Conservation (phyloP, 2,888 invertebrate genomes). For the Pheosia gnoma region DNA sequence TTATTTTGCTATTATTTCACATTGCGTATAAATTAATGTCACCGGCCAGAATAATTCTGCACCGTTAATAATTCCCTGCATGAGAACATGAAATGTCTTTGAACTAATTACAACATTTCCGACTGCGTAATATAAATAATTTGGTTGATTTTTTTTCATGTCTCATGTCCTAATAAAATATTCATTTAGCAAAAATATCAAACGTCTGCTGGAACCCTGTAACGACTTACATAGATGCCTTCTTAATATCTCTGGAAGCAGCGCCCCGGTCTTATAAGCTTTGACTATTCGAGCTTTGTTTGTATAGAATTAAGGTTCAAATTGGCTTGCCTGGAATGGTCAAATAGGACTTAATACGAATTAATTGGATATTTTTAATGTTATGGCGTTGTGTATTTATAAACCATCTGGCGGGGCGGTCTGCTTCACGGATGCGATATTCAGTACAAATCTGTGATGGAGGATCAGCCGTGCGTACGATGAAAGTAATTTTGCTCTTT, state of each 20-base stretch:
- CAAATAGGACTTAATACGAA: conserved; percentile 58
- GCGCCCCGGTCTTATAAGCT: conserved; percentile 20
- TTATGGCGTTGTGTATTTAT: conserved; percentile 66
- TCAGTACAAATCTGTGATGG: conserved; percentile 27
- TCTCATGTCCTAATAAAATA: conserved; percentile 43
- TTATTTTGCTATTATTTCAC: conserved; percentile 9
- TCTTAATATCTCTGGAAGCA: conserved; percentile 56
- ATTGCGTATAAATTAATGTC: neutral
- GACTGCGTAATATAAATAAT: conserved; percentile 11
- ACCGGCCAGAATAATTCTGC: neutral
- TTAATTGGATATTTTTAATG: conserved; percentile 68
- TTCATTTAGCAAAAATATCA: conserved; percentile 58
- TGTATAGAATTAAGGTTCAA: conserved; percentile 38
- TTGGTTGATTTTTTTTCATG: conserved; percentile 20
- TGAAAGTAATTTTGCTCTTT: conserved; percentile 22
- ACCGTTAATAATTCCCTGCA: neutral
- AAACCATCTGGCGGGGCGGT: conserved; percentile 59
- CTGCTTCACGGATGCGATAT: conserved; percentile 49
- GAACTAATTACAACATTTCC: conserved; percentile 12
- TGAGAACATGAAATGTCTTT: conserved; percentile 12
- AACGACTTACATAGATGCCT: conserved; percentile 58
- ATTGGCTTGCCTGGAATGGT: conserved; percentile 33
- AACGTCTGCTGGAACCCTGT: conserved; percentile 56
- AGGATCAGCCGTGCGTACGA: conserved; percentile 10
- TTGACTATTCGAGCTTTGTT: conserved; percentile 29